Evolutionary conservation across 2,113 vertebrate species (phyloP), one percentile per base, ranked within the genome.

Genomic region (Cranoglanis bouderius): DNA sequence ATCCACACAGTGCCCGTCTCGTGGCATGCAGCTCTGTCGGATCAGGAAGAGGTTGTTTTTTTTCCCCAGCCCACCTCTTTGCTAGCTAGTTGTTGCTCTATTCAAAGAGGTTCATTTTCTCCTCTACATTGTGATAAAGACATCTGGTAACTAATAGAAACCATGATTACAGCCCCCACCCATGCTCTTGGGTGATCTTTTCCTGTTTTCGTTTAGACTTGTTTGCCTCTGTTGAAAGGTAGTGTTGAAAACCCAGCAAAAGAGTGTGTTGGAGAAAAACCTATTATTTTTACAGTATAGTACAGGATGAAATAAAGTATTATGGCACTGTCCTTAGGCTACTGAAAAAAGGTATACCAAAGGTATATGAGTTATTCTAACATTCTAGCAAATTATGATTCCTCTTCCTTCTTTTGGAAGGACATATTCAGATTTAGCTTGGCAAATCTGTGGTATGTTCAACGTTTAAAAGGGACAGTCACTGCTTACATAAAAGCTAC

Each of bases 201-300:
- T 95, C 94, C 95, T 95, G 94, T 94, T 95, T 92, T 94, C 90
- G 82, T 90, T 91, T 70, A 82, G 85, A 88, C 84, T 85, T 89
- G 89, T 88, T 35, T 92, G 40, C 46, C 63, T 74, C 38, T 88
- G 35, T 18, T 82, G 63, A 88, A 86, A 72, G 51, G 49, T n/a
- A 46, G 51, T 40, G 19, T 80, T 81, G 61, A 85, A 67, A 51
- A 55, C 32, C 26, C 13, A 6, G 35, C 5, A 46, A 75, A 57
- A 14, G 80, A n/a, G 80, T 1, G 21, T 59, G 72, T 78, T 61
- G 32, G 26, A 13, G 32, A 9, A 19, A 4, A 49, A 21, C 3
- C 29, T 53, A 2, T 19, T 6, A 29, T 14, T 29, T 78, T 21
- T 29, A 49, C 72, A 77, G 24, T 46, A 6, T 29, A 6, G 24